A percentile compares a stretch with the other conserved stretches of the same genome.
phyloP scores from a whole-genome alignment of 2,113 vertebrate species.

The Regulus satrapa region DNA sequence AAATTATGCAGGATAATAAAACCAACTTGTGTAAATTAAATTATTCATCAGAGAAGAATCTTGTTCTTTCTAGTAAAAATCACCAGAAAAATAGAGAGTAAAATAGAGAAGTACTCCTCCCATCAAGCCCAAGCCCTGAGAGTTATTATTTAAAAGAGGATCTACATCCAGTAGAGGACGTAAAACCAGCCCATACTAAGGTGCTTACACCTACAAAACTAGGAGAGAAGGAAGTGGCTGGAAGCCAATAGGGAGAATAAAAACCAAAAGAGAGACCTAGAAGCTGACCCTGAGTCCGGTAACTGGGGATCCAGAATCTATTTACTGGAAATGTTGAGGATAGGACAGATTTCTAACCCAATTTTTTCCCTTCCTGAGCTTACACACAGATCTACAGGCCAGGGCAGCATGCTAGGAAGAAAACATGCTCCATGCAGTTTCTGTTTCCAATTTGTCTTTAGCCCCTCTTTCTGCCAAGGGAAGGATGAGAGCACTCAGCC shows the following conservation, averaged over 20 bases:
- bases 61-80: not conserved
- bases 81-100: not conserved
- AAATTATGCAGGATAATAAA: not conserved
- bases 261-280: not conserved
- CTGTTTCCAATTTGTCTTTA: not conserved
- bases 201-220: not conserved
- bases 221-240: too few species aligned
- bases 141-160: not conserved
- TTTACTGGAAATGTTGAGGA: not conserved
- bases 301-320: not conserved
- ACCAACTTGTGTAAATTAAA: not conserved
- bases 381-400: not conserved
- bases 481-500: not conserved
- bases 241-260: not conserved
- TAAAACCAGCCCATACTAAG: not conserved
- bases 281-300: not conserved
- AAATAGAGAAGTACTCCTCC: not conserved
- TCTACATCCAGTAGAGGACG: too few species aligned
- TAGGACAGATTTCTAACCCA: not conserved
- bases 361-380: not conserved
- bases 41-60: not conserved
- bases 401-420: not conserved
- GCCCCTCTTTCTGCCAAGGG: not conserved
- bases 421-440: not conserved
- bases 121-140: rapidly evolving